phyloP scores from a whole-genome alignment of 1,140 invertebrate species.

The Drosophila murphyi region DNA sequence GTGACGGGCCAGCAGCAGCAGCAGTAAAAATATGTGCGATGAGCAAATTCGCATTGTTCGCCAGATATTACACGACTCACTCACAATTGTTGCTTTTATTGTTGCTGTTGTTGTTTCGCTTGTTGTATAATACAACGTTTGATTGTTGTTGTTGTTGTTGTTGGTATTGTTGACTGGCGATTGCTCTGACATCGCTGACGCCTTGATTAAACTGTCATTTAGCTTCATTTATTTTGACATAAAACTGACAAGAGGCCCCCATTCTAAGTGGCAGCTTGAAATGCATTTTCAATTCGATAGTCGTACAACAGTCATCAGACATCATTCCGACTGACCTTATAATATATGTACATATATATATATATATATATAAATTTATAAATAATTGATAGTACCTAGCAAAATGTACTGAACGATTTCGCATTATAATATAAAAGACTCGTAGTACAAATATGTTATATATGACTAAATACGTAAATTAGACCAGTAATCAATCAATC shows the following conservation, averaged over 20 bases:
- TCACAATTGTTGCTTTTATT: constrained; percentile 47
- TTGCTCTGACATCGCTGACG: constrained; percentile 73
- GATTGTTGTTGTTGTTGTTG: constrained; percentile 26
- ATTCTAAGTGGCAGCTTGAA: constrained; percentile 73
- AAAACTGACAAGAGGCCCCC: constrained; percentile 80
- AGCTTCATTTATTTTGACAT: constrained; percentile 84
- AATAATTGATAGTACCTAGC: too few species aligned
- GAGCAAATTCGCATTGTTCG: constrained; percentile 68
- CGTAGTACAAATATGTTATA: too few species aligned
- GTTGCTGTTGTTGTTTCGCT: constrained; percentile 10
- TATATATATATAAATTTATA: neutral
- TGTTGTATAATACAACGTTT: constrained; percentile 45
- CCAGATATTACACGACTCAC: constrained; percentile 74
- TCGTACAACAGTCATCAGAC: constrained; percentile 41
- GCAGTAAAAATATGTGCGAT: constrained; percentile 51
- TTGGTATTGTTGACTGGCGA: constrained; percentile 15
- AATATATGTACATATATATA: neutral
- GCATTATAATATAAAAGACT: too few species aligned
- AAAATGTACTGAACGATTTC: too few species aligned
- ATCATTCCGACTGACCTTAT: constrained; percentile 42
- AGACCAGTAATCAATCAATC: too few species aligned
- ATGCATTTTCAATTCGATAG: constrained; percentile 70
- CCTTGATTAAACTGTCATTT: constrained; percentile 84
- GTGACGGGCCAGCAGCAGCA: constrained; percentile 63
- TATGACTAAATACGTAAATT: too few species aligned